Base-by-base conservation (phyloP, 2,797 vertebrate species). In the Apogon hyalosoma region DNA sequence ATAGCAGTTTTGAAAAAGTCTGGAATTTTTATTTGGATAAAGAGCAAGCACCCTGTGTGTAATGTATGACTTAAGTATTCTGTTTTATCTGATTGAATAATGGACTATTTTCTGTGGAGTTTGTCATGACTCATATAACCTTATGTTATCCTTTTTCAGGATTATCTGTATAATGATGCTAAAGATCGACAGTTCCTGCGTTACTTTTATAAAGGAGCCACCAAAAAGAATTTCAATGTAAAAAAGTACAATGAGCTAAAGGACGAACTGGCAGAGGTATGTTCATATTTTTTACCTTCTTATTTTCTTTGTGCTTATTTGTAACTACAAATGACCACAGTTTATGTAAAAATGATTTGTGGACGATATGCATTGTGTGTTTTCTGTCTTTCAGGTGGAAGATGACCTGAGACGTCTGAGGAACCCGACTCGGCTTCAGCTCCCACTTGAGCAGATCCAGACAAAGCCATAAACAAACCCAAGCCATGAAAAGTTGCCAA, bases 101-200 rank as follows among this genome's bases (percentile, higher is more conserved):
- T 24, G 21, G 21, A 2, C 21, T 24, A 24, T 24, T 24, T 24
- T 4, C 21, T 24, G 2, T 2, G 4, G 2, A 2, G 21, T 24
- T 24, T 24, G 4, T 4, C 21, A 4, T 8, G 11, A 18, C 12
- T 53, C 33, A 13, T 10, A 2, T 3, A 52, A 19, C 39, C 2
- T 10, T 21, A 1, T 7, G 36, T 47, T 11, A 1, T 42, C 75
- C 2, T 59, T 40, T 54, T 58, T 19, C 84, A 98, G 97, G 96
- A 97, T 84, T 98, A 96, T 39, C 2, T 96, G 38, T 98, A 98
- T 75, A 88, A 94, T 21, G 92, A 92, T 0, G 79, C 88, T 13
- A 91, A 93, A 78, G 95, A 96, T 79, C 90, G 98, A 70, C 96
- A 97, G 70, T 95, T 96, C 82, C 96, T 98, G 69, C 92, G 92